phyloP scores from a whole-genome alignment of 2,797 vertebrate species.

The Harpagifer antarcticus region DNA sequence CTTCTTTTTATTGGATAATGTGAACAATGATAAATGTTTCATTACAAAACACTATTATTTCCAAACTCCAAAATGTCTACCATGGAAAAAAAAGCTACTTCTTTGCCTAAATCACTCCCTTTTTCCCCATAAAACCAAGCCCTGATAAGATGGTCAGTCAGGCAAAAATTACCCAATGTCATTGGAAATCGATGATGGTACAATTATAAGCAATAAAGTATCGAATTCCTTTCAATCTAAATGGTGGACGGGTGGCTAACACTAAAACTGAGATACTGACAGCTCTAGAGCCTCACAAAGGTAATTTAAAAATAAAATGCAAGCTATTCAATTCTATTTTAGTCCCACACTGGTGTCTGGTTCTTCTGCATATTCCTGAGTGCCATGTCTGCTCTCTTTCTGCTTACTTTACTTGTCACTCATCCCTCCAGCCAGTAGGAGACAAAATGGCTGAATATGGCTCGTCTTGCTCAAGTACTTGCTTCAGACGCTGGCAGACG shows the following conservation, averaged over 20 bases:
- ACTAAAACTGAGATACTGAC: background rate
- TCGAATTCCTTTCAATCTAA: no score
- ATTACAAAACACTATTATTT: background rate
- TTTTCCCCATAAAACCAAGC: no score
- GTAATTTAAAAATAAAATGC: background rate
- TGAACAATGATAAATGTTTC: background rate
- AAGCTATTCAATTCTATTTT: background rate
- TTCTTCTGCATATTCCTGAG: background rate
- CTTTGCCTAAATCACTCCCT: background rate
- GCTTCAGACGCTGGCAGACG: conserved; percentile 74
- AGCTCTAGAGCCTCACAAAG: background rate
- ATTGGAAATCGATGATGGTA: no score
- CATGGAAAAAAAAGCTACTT: background rate
- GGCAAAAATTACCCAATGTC: no score
- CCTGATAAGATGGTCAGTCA: no score
- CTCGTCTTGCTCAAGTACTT: conserved; percentile 43
- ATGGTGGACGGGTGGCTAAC: no score
- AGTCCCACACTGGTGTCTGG: background rate
- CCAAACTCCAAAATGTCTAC: background rate
- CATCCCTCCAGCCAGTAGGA: conserved; percentile 29
- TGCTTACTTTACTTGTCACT: conserved; percentile 46
- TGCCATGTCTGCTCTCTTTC: conserved; percentile 17
- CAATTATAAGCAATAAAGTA: no score
- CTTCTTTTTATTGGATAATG: background rate
- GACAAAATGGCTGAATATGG: conserved; percentile 24